Evolutionary conservation across 2,113 vertebrate genomes (phyloP).

Genomic region (Ranitomeya variabilis): DNA sequence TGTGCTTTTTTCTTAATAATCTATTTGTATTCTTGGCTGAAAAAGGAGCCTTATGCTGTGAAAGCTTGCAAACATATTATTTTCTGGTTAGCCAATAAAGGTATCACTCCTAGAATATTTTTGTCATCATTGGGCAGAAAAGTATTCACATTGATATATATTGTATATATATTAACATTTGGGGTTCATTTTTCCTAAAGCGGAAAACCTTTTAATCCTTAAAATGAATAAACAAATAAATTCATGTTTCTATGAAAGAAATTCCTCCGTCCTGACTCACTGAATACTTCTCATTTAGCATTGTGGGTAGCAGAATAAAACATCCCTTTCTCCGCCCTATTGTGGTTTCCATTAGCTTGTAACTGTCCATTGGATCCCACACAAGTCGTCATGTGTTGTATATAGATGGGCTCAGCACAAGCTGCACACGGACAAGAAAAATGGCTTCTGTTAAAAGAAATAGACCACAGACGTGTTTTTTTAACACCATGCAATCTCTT

Average conservation of each 20-base stretch:
- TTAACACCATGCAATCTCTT: too few relatives aligned
- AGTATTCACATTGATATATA: too few relatives aligned
- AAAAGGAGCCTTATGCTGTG: too few relatives aligned
- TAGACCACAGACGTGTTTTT: background rate
- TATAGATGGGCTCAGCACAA: background rate
- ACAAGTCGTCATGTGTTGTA: background rate
- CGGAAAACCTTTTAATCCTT: background rate
- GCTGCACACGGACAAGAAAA: background rate
- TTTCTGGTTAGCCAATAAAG: too few relatives aligned
- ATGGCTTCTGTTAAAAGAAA: background rate
- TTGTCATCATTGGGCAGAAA: too few relatives aligned
- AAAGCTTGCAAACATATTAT: too few relatives aligned
- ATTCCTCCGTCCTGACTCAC: background rate
- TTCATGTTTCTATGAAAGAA: background rate
- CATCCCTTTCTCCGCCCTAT: background rate
- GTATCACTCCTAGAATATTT: too few relatives aligned
- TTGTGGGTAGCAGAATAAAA: background rate
- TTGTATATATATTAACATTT: too few relatives aligned
- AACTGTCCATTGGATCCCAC: background rate
- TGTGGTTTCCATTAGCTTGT: background rate
- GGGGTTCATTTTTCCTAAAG: background rate
- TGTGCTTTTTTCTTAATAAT: too few relatives aligned
- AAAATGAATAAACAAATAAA: background rate
- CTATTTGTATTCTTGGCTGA: too few relatives aligned
- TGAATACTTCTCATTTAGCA: conserved; percentile 8